Evolutionary conservation across 2,113 vertebrate genomes (phyloP).

Genomic region (Ahaetulla prasina): DNA sequence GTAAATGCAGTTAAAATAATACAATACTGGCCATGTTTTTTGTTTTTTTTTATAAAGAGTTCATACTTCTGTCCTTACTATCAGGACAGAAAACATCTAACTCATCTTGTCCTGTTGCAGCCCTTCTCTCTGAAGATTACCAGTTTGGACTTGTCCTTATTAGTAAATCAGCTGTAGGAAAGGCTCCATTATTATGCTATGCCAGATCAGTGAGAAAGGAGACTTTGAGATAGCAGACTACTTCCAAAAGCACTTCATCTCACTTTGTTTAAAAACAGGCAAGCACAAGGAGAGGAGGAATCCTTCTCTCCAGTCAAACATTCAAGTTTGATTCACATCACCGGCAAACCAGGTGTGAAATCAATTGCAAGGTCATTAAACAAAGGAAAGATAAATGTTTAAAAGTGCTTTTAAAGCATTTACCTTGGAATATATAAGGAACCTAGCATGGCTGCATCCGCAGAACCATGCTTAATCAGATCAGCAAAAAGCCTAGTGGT

Average conservation of each 20-base stretch:
- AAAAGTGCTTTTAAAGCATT: background rate
- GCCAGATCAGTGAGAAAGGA: background rate
- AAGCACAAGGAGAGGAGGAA: background rate
- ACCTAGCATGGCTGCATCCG: background rate
- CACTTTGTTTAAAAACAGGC: background rate
- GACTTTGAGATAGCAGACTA: background rate
- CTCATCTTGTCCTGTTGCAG: background rate
- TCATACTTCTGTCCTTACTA: background rate
- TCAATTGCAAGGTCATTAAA: background rate
- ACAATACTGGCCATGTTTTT: background rate
- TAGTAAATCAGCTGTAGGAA: conserved; percentile 48
- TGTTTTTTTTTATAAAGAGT: background rate
- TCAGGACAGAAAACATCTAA: background rate
- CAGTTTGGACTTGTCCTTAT: conserved; percentile 49
- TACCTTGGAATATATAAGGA: background rate
- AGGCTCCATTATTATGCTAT: background rate
- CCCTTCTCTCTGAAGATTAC: conserved; percentile 9
- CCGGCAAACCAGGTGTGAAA: background rate
- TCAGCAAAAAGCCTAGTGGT: background rate
- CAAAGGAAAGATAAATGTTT: background rate
- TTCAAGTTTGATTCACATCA: background rate
- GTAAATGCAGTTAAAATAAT: background rate
- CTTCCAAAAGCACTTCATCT: conserved; percentile 1
- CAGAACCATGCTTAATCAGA: background rate
- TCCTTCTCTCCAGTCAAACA: background rate